Evolutionary conservation across 2,888 invertebrate species (phyloP), one percentile per base, ranked within the genome.

Genomic region (Buathra laborator): DNA sequence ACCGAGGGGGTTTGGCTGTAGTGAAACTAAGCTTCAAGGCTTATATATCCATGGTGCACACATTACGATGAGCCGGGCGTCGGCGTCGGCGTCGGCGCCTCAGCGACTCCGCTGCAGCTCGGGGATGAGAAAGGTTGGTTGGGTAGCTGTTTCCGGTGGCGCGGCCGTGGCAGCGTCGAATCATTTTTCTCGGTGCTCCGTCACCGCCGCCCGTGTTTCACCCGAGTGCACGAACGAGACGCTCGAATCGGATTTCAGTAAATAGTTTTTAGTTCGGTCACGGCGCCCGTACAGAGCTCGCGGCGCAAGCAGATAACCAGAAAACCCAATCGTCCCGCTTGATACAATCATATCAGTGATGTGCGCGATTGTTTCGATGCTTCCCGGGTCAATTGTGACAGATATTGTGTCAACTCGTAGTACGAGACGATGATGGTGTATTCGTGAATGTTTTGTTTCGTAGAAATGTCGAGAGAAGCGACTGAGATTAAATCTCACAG

Each of bases 81-180:
- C 71, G 71, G 37, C 71, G 56, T 59, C 71, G 71, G 53, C 37
- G 48, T 68, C 70, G 70, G 3, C 70, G 44, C 16, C 59, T 59
- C 59, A 14, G 29, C 59, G 3, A 59, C 37, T 37, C 7, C 7
- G 37, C 37, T 37, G 37, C 9, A 7, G 37, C 37, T 37, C 37
- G 37, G 37, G 37, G 37, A 37, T 37, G 37, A 37, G 9, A 7
- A 37, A 37, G 37, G 37, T 37, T 37, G 62, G 32, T 32, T 14
- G 29, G 51, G 48, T 16, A 3, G 51, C 32, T 16, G 51, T 51
- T 72, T 72, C 56, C 19, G 43, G 44, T 14, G 71, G 71, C 56
- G 71, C 71, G 71, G 56, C 24, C 24, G 56, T 43, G 53, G 29
- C 10, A 19, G 71, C 71, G 71, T 56, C 56, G 56, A 43, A 6